Percentiles rank a stretch among this genome's conserved stretches.
These are phyloP conservation scores for Phylloscopus collybita DNA, from an alignment of 2,797 vertebrate genomes.

Conservation along the genomic window DNA sequence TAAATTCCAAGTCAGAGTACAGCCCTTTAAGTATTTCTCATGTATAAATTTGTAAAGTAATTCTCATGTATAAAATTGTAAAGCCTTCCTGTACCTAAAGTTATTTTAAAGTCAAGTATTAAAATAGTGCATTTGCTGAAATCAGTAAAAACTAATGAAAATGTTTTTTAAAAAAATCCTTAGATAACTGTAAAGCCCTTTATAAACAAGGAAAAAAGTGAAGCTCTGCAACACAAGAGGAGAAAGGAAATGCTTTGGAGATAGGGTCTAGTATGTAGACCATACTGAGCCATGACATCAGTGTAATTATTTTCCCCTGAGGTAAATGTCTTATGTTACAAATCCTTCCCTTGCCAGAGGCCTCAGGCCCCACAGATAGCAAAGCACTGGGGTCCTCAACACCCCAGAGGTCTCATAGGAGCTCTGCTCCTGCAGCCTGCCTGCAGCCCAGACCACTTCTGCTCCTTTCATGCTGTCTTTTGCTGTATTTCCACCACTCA, in stretches of 20 bases:
- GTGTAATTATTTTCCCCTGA: constrained; percentile 57
- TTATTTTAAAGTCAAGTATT: background rate
- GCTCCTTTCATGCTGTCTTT: background rate
- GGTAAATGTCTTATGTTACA: constrained; percentile 60
- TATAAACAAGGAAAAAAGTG: background rate
- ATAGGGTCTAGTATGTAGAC: constrained; percentile 14
- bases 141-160: background rate
- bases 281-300: constrained; percentile 55
- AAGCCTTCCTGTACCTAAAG: background rate
- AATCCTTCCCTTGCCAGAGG: constrained; percentile 53
- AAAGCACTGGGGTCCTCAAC: constrained; percentile 1
- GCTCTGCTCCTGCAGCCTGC: background rate
- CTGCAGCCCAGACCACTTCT: background rate
- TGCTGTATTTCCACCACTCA: background rate
- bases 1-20: background rate
- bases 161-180: background rate
- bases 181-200: background rate
- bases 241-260: constrained; percentile 58
- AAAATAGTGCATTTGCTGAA: background rate
- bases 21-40: background rate
- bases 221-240: constrained; percentile 24
- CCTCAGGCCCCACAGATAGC: constrained; percentile 59
- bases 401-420: constrained; percentile 5
- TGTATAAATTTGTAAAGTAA: background rate
- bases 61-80: background rate